A percentile compares a stretch with the other conserved stretches of the same genome.
phyloP scores from a whole-genome alignment of 2,797 vertebrate genomes.

The Acipenser oxyrinchus region DNA sequence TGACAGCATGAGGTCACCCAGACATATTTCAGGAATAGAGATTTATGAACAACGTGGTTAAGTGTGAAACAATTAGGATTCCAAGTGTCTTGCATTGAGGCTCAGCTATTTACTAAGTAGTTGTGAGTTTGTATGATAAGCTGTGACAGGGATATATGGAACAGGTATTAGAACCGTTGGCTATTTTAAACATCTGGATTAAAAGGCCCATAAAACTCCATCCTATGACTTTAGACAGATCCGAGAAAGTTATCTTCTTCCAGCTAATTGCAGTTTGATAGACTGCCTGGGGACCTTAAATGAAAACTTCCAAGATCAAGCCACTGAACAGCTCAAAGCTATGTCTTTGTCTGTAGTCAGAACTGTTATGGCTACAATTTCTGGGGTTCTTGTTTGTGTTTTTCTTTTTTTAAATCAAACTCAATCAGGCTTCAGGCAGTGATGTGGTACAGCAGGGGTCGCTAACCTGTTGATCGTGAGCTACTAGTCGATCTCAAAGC shows the following conservation, averaged over 20 bases:
- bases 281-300: background rate
- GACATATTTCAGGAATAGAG: too few relatives aligned
- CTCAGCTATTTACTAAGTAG: too few relatives aligned
- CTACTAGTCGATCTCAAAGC: too few relatives aligned
- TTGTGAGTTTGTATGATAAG: too few relatives aligned
- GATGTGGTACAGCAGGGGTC: too few relatives aligned
- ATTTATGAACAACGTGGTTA: too few relatives aligned
- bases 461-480: too few relatives aligned
- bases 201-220: background rate
- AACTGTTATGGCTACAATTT: background rate
- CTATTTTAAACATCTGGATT: background rate
- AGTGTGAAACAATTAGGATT: too few relatives aligned
- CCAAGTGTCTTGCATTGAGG: too few relatives aligned
- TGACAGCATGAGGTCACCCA: too few relatives aligned
- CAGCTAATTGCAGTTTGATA: background rate
- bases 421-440: too few relatives aligned
- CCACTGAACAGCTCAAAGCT: background rate
- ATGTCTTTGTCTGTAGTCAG: background rate
- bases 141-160: background rate
- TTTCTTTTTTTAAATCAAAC: too few relatives aligned
- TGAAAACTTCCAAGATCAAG: background rate
- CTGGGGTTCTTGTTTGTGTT: background rate
- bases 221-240: background rate
- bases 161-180: background rate
- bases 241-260: background rate